Evolutionary conservation across 2,888 invertebrate genomes (phyloP).

Genomic region (Zaprionus obscuricornis): DNA sequence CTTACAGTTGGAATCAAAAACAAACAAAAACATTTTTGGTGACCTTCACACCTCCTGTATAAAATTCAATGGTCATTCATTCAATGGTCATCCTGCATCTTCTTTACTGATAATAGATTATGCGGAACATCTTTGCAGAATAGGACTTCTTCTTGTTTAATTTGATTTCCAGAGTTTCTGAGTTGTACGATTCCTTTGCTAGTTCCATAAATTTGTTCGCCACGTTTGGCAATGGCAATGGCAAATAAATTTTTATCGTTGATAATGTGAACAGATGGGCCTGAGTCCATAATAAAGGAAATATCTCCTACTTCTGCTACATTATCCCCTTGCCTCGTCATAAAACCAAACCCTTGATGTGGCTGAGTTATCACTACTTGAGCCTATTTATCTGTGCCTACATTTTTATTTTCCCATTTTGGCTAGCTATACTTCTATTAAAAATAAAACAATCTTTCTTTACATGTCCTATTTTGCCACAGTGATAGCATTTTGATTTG

Average conservation of each 20-base stretch:
- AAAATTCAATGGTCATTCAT: conserved; percentile 9
- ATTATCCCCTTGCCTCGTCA: conserved; percentile 4
- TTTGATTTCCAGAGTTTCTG: neutral
- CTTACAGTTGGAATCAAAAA: conserved; percentile 11
- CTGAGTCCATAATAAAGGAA: conserved; percentile 5
- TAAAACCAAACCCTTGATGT: conserved; percentile 6
- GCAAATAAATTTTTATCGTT: conserved; percentile 5
- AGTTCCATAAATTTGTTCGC: neutral
- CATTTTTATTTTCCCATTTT: neutral
- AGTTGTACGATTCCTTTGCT: conserved; percentile 3
- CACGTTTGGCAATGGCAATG: conserved; percentile 8
- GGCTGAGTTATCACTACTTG: neutral
- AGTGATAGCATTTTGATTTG: conserved; percentile 2
- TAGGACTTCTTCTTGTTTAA: conserved; percentile 5
- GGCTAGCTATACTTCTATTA: neutral
- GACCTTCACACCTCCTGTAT: neutral
- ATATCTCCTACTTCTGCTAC: no score
- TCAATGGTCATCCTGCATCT: conserved; percentile 12
- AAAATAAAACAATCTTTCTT: conserved; percentile 3
- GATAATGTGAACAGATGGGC: conserved; percentile 5
- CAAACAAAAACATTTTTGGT: conserved; percentile 6
- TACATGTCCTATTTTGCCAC: conserved; percentile 3
- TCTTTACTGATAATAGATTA: conserved; percentile 5
- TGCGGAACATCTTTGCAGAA: conserved; percentile 10
- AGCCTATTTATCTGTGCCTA: neutral